These are phyloP conservation scores for Zosterops pallidus DNA, from an alignment of 2,113 vertebrate species.

Conservation along the genomic window DNA sequence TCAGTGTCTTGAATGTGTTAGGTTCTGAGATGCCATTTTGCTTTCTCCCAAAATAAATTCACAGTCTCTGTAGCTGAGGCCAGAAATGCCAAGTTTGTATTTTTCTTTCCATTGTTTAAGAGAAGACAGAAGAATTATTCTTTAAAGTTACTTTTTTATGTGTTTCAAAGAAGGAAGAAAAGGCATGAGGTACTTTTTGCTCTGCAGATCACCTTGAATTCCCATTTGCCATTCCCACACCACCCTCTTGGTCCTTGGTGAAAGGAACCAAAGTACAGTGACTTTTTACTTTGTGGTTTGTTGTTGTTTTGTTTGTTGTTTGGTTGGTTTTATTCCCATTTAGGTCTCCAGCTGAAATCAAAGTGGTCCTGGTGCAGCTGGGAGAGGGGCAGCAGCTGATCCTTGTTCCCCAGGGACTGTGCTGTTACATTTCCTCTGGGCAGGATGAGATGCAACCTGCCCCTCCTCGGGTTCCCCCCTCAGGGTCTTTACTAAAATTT, in stretches of 20 bases:
- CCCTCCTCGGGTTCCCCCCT: background rate
- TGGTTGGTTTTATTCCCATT: background rate
- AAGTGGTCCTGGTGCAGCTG: background rate
- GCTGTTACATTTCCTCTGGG: background rate
- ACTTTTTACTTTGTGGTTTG: background rate
- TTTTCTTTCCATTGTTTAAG: background rate
- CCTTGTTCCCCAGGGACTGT: background rate
- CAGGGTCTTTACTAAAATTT: background rate
- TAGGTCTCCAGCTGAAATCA: background rate
- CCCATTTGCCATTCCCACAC: background rate
- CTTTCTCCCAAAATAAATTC: constrained; percentile 29
- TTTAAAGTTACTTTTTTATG: background rate
- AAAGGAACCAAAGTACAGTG: background rate
- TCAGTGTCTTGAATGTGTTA: constrained; percentile 12
- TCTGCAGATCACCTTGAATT: background rate
- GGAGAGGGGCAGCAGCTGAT: background rate
- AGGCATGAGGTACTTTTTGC: background rate
- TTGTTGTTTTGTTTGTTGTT: too few species aligned
- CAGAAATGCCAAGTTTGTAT: background rate
- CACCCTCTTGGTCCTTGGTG: background rate
- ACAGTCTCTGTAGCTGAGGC: background rate
- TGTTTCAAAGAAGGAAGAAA: background rate
- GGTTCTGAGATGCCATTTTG: constrained; percentile 40
- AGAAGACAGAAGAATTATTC: background rate
- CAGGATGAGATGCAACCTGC: background rate